Percentiles rank a stretch among this genome's conserved stretches.
These are phyloP conservation scores for Carcharodon carcharias DNA, from an alignment of 2,797 vertebrate genomes.

Conservation along the genomic window DNA sequence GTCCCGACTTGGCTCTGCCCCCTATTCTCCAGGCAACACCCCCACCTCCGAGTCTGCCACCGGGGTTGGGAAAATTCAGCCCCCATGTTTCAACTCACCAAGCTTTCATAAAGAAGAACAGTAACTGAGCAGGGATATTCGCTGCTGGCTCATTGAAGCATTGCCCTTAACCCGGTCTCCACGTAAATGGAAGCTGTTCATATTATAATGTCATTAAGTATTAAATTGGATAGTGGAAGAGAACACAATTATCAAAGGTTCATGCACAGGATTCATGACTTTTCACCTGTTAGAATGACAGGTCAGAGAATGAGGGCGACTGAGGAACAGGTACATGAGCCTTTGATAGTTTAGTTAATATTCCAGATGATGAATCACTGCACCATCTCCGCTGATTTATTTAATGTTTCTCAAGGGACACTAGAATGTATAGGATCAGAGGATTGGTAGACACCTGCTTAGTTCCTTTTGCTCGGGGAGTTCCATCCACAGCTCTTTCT, in stretches of 20 bases:
- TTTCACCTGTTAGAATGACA: neutral
- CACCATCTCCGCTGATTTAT: neutral
- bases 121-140: neutral
- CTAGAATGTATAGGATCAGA: too few relatives aligned
- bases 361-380: neutral
- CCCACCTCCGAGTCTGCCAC: too few relatives aligned
- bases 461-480: neutral
- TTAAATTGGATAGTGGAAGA: neutral
- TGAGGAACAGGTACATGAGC: neutral
- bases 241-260: neutral
- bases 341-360: neutral
- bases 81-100: too few relatives aligned
- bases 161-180: too few relatives aligned
- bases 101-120: neutral
- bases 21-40: too few relatives aligned
- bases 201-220: neutral
- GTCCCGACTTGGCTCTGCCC: too few relatives aligned
- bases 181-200: neutral
- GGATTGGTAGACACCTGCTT: neutral
- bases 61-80: too few relatives aligned
- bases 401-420: too few relatives aligned
- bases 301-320: neutral
- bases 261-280: neutral
- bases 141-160: neutral
- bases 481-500: neutral